Evolutionary conservation across 2,113 vertebrate genomes (phyloP).

Genomic region (Pogona vitticeps): DNA sequence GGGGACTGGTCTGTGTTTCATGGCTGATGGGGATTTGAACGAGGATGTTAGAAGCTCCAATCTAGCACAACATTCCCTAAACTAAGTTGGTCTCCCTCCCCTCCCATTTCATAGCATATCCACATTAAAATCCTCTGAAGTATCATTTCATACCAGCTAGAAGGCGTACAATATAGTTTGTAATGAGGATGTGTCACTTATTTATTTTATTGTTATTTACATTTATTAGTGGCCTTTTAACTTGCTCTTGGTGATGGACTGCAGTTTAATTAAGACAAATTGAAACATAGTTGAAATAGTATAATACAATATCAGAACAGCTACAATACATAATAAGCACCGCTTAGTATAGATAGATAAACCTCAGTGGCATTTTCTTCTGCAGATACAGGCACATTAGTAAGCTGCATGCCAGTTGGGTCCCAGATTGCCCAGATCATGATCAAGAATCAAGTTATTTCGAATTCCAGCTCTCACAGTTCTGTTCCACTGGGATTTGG

Average conservation of each 20-base stretch:
- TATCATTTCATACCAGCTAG: neutral
- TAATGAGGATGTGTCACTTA: neutral
- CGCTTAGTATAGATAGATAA: too few species aligned
- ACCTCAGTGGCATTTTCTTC: neutral
- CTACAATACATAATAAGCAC: neutral
- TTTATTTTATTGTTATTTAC: neutral
- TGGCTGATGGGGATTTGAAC: too few species aligned
- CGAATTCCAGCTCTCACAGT: neutral
- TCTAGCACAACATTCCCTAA: too few species aligned
- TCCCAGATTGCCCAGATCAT: neutral
- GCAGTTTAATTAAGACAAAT: neutral
- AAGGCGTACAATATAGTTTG: neutral
- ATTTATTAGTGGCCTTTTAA: neutral
- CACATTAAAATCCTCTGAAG: too few species aligned
- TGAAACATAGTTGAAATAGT: neutral
- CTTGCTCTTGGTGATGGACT: neutral
- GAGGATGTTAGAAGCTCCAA: too few species aligned
- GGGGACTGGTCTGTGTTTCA: too few species aligned
- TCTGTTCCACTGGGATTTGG: too few species aligned
- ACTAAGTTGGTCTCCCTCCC: neutral
- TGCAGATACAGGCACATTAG: neutral
- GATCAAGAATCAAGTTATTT: neutral
- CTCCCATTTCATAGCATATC: conserved; percentile 13
- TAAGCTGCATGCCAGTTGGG: neutral
- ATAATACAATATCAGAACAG: neutral